Evolutionary conservation across 92 coral and sea anemone genomes (phyloP).

Genomic region (Parazoanthus swiftii): DNA sequence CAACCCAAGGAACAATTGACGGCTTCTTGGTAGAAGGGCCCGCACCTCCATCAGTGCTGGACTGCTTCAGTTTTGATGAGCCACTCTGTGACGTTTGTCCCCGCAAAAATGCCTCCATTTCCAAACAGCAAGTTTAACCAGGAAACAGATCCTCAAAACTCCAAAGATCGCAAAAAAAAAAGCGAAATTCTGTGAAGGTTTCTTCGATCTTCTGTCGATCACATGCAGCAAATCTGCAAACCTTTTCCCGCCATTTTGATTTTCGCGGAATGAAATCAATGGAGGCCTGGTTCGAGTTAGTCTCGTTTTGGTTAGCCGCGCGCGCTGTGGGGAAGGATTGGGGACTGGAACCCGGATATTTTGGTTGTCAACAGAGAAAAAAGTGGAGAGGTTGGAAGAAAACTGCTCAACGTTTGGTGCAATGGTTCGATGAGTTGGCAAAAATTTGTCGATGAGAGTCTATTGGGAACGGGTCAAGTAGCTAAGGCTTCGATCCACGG

Average conservation of each 20-base stretch:
- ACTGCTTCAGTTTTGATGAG: slow-evolving; percentile 71
- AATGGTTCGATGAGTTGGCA: slow-evolving; percentile 93
- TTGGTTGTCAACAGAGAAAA: slow-evolving; percentile 6
- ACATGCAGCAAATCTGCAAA: background rate
- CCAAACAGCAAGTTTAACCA: background rate
- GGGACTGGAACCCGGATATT: slow-evolving; percentile 28
- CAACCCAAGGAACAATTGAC: slow-evolving; percentile 89
- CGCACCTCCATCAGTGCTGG: slow-evolving; percentile 56
- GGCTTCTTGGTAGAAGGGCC: slow-evolving; percentile 66
- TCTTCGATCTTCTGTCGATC: background rate
- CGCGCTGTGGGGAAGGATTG: background rate
- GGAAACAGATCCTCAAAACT: background rate
- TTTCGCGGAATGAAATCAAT: slow-evolving; percentile 1
- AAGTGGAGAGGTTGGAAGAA: no score
- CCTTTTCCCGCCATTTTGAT: slow-evolving; percentile 59
- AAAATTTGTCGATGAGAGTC: slow-evolving; percentile 90
- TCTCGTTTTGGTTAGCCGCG: slow-evolving; percentile 2
- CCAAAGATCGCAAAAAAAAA: background rate
- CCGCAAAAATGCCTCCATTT: slow-evolving; percentile 88
- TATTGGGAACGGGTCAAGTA: slow-evolving; percentile 96
- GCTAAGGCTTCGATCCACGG: slow-evolving; percentile 97
- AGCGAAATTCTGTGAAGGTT: background rate
- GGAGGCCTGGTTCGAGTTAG: slow-evolving; percentile 5
- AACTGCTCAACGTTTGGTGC: background rate
- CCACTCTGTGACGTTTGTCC: slow-evolving; percentile 71